Evolutionary conservation across 2,888 invertebrate genomes (phyloP).

Genomic region (Tanypteryx hageni): DNA sequence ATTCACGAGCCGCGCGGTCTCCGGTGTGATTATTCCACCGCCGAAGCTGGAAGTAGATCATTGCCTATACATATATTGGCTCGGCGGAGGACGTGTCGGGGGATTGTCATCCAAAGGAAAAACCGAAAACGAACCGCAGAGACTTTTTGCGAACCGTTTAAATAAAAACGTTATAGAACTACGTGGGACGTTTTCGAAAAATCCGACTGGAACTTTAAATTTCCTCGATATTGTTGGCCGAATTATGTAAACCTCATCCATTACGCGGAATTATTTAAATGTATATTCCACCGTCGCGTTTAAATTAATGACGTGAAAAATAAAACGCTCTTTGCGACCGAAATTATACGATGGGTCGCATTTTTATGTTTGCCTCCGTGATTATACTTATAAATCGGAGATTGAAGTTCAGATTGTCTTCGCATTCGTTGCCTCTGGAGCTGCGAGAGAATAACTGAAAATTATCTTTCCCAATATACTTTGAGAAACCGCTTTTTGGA

Average conservation of each 20-base stretch:
- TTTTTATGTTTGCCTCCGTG: constrained; percentile 41
- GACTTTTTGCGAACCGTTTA: not conserved
- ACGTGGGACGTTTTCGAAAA: not conserved
- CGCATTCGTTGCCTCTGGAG: not conserved
- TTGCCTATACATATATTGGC: constrained; percentile 6
- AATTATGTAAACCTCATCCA: not conserved
- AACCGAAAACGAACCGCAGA: not conserved
- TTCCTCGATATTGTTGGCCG: not conserved
- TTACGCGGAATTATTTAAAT: not conserved
- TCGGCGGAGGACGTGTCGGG: not conserved
- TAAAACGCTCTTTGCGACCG: not conserved
- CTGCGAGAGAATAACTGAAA: not conserved
- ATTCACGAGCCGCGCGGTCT: constrained; percentile 24
- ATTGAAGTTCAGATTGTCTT: not conserved
- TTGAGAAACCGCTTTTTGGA: not conserved
- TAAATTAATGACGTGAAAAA: not conserved
- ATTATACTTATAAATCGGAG: constrained; percentile 54
- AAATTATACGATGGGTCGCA: not conserved
- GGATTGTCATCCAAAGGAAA: no score
- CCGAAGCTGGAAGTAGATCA: not conserved
- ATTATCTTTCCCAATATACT: not conserved
- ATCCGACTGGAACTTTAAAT: not conserved
- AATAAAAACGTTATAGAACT: not conserved
- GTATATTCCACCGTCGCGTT: not conserved
- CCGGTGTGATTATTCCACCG: constrained; percentile 32